A percentile compares a stretch with the other conserved stretches of the same genome.
phyloP scores from a whole-genome alignment of 2,797 vertebrate genomes.

The Pangasius macronema region DNA sequence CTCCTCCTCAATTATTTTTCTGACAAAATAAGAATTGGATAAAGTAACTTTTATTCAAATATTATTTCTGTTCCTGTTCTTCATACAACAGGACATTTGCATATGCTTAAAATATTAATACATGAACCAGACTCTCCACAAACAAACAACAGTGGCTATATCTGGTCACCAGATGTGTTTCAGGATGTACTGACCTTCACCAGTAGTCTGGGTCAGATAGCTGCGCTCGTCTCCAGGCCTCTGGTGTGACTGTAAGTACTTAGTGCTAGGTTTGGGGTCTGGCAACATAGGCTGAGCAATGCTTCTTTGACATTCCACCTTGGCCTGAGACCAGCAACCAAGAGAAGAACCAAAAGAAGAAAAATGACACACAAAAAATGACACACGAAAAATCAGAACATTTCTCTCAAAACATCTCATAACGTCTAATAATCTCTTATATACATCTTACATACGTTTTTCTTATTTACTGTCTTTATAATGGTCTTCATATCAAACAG shows the following conservation, averaged over 20 bases:
- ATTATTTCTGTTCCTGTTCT: neutral
- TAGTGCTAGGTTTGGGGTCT: slow-evolving; percentile 62
- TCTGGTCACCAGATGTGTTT: slow-evolving; percentile 12
- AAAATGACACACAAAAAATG: too few species aligned
- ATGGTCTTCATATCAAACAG: neutral
- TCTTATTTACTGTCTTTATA: slow-evolving; percentile 10
- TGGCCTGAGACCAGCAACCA: slow-evolving; percentile 30
- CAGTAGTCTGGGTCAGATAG: slow-evolving; percentile 38
- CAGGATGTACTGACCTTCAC: slow-evolving; percentile 36
- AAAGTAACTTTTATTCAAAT: too few species aligned
- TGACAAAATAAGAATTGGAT: neutral
- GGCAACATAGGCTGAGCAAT: slow-evolving; percentile 26
- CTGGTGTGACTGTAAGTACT: slow-evolving; percentile 64
- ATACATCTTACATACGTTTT: neutral
- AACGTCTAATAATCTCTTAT: too few species aligned
- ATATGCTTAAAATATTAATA: neutral
- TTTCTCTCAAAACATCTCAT: slow-evolving; percentile 19
- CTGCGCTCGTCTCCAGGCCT: slow-evolving; percentile 31
- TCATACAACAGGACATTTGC: neutral
- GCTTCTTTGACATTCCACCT: slow-evolving; percentile 30
- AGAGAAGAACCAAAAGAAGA: neutral
- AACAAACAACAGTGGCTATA: slow-evolving; percentile 33
- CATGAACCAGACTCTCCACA: slow-evolving; percentile 11
- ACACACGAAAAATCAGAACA: slow-evolving; percentile 7
- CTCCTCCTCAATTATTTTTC: neutral